Evolutionary conservation across 1,140 invertebrate species (phyloP).

Genomic region (Zelostemma sp.): DNA sequence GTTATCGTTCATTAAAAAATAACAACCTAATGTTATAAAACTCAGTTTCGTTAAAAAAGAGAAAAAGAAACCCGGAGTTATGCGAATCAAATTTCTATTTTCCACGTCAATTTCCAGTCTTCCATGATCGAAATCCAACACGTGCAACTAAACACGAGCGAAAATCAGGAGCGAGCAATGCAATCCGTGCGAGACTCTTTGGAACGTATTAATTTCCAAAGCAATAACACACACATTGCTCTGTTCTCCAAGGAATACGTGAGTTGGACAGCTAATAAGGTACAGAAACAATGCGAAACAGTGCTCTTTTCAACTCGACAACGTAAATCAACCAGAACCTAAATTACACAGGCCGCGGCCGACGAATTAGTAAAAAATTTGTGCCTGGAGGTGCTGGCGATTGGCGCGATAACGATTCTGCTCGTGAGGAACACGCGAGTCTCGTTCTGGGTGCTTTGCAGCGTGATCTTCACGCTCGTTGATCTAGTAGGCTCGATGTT

Average conservation of each 20-base stretch:
- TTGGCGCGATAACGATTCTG: slow-evolving; percentile 71
- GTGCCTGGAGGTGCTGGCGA: slow-evolving; percentile 67
- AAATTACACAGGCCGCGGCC: slow-evolving; percentile 71
- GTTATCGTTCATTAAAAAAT: too few species aligned
- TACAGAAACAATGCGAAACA: too few species aligned
- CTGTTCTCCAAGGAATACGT: slow-evolving; percentile 63
- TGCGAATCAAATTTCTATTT: too few species aligned
- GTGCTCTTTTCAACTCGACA: too few species aligned
- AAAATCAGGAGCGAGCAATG: slow-evolving; percentile 61
- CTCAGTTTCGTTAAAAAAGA: too few species aligned
- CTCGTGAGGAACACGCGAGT: slow-evolving; percentile 71
- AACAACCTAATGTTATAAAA: too few species aligned
- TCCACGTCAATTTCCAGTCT: too few species aligned
- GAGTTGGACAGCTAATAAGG: slow-evolving; percentile 63
- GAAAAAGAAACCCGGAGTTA: too few species aligned
- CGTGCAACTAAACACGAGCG: slow-evolving; percentile 57
- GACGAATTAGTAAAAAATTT: slow-evolving; percentile 73
- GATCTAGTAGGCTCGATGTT: slow-evolving; percentile 73
- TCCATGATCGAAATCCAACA: slow-evolving; percentile 64
- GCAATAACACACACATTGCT: slow-evolving; percentile 49
- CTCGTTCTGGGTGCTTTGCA: slow-evolving; percentile 68
- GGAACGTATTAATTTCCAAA: slow-evolving; percentile 53
- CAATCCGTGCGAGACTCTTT: slow-evolving; percentile 57
- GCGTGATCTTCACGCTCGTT: slow-evolving; percentile 72
- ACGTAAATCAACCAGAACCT: too few species aligned